A percentile compares a stretch with the other conserved stretches of the same genome.
Conservation (phyloP, 2,888 invertebrate species). For the Troilus luridus region DNA sequence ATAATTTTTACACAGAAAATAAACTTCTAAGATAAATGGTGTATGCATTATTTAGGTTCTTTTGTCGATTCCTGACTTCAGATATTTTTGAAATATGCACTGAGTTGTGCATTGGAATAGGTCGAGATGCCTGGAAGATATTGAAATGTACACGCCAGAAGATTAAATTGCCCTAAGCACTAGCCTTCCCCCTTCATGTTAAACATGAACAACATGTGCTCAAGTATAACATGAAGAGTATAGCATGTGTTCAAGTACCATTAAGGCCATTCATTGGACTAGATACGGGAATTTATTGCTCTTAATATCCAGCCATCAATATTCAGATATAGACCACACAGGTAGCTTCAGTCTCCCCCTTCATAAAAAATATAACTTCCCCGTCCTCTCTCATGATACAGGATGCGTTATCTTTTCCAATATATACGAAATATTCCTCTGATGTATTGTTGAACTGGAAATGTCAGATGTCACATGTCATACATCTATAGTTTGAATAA, state of each 20-base stretch:
- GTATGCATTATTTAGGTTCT: neutral
- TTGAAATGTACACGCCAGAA: neutral
- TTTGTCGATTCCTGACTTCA: neutral
- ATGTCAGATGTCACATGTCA: too few relatives aligned
- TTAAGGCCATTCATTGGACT: neutral
- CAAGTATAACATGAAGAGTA: neutral
- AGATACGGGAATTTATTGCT: neutral
- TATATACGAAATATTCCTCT: neutral
- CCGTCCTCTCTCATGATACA: neutral
- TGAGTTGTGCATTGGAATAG: neutral
- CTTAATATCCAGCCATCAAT: conserved; percentile 18
- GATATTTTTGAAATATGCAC: neutral
- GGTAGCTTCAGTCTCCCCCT: neutral
- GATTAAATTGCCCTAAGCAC: neutral
- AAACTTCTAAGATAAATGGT: too few relatives aligned
- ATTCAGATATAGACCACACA: conserved; percentile 10
- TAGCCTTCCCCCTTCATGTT: neutral
- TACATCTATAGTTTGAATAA: too few relatives aligned
- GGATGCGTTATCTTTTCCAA: neutral
- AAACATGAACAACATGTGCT: neutral
- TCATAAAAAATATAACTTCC: neutral
- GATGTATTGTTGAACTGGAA: neutral
- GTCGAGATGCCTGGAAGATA: neutral
- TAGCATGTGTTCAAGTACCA: neutral
- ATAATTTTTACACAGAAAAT: too few relatives aligned